Evolutionary conservation across 2,888 invertebrate genomes (phyloP).

Genomic region (Hartigia nigra): DNA sequence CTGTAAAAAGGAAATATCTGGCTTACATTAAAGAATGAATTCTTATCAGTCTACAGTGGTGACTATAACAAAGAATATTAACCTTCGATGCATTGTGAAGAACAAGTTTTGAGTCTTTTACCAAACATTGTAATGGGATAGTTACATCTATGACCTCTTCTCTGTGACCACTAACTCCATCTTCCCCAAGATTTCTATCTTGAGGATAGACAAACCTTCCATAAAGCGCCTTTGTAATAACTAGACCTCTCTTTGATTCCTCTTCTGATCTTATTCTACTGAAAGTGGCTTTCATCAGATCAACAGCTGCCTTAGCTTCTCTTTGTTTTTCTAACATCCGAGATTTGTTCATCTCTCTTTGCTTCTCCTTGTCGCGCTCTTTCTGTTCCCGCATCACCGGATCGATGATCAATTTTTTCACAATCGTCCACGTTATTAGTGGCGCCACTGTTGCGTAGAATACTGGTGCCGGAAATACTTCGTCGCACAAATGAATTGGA

Average conservation of each 20-base stretch:
- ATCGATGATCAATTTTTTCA: slow-evolving; percentile 88
- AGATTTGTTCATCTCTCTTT: slow-evolving; percentile 82
- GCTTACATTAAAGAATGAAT: not conserved
- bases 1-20: slow-evolving; percentile 69
- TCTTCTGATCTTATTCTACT: slow-evolving; percentile 86
- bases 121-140: slow-evolving; percentile 93
- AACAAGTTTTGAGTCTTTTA: slow-evolving; percentile 89
- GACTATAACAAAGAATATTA: slow-evolving; percentile 25
- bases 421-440: slow-evolving; percentile 80
- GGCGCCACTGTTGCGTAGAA: slow-evolving; percentile 95
- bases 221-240: slow-evolving; percentile 87
- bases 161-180: slow-evolving; percentile 44
- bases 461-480: slow-evolving; percentile 87
- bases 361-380: slow-evolving; percentile 82
- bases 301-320: slow-evolving; percentile 88
- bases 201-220: slow-evolving; percentile 72
- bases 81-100: slow-evolving; percentile 90
- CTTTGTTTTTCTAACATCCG: slow-evolving; percentile 81
- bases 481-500: slow-evolving; percentile 91
- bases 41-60: not conserved
- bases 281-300: slow-evolving; percentile 92
- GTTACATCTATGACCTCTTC: slow-evolving; percentile 88
- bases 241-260: slow-evolving; percentile 82
- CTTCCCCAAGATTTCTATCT: slow-evolving; percentile 42
- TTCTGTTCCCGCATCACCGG: slow-evolving; percentile 84